A percentile compares a stretch with the other conserved stretches of the same genome.
These are phyloP conservation scores for Petrocephalus zakoni DNA, from an alignment of 2,113 vertebrate species.

Conservation along the genomic window DNA sequence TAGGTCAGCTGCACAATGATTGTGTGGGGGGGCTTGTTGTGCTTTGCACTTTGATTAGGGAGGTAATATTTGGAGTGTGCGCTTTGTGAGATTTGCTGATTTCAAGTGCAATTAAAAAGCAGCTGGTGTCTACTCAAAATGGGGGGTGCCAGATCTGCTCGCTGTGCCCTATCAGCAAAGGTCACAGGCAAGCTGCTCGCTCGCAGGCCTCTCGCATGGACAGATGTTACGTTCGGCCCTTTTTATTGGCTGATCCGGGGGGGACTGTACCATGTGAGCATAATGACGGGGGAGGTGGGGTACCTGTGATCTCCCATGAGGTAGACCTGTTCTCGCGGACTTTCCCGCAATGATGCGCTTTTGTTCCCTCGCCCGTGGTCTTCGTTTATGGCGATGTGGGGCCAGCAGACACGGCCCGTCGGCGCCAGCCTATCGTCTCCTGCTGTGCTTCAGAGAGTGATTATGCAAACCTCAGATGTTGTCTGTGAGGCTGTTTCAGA, in stretches of 20 bases:
- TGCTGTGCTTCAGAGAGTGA: not conserved
- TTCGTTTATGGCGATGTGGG: not conserved
- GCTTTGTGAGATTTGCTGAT: not conserved
- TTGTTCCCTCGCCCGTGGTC: not conserved
- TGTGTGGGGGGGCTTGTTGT: not conserved
- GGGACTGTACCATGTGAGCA: not conserved
- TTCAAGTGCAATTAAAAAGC: not conserved
- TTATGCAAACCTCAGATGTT: conserved; percentile 2
- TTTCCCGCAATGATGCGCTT: not conserved
- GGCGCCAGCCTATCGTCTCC: conserved; percentile 11
- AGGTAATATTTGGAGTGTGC: not conserved
- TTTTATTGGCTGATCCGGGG: not conserved
- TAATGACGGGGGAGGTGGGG: not conserved
- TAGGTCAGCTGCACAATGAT: not conserved
- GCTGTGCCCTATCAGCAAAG: not conserved
- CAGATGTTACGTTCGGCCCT: not conserved
- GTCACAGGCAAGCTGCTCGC: not conserved
- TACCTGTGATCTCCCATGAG: not conserved
- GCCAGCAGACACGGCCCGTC: not conserved
- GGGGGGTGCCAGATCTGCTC: not conserved
- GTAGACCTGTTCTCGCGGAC: not conserved
- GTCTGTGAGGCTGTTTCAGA: not conserved
- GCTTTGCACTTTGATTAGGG: conserved; percentile 6
- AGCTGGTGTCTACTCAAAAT: not conserved
- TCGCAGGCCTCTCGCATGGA: not conserved